These are phyloP conservation scores for Meteorus cinctellus DNA, from an alignment of 2,888 invertebrate species.

Conservation along the genomic window DNA sequence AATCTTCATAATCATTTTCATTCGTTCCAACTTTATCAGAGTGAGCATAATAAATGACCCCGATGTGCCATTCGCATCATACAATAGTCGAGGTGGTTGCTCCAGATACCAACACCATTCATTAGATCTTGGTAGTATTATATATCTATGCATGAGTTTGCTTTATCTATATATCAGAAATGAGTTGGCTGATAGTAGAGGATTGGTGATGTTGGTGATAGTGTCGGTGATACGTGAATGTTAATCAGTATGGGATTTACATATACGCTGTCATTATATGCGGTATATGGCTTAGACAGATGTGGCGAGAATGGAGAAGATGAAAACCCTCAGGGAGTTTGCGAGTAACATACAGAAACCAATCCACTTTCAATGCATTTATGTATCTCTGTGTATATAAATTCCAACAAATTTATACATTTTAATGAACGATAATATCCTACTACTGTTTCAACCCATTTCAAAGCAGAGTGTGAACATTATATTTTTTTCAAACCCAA, in stretches of 20 bases:
- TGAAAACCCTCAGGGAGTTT: conserved; percentile 57
- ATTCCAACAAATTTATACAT: not conserved
- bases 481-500: not conserved
- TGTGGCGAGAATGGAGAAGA: conserved; percentile 63
- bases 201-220: conserved; percentile 18
- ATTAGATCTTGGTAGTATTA: not conserved
- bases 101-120: conserved; percentile 16
- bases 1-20: conserved; percentile 2
- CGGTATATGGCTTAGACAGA: conserved; percentile 58
- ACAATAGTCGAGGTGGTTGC: conserved; percentile 14
- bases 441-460: no score
- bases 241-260: conserved; percentile 71
- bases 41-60: conserved; percentile 2
- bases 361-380: conserved; percentile 23
- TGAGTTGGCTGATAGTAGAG: not conserved
- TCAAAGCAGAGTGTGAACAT: no score
- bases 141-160: not conserved
- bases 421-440: conserved; percentile 5
- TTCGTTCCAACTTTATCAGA: not conserved
- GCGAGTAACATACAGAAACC: conserved; percentile 32
- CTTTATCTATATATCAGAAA: not conserved
- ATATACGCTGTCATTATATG: conserved; percentile 64
- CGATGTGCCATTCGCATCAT: conserved; percentile 24
- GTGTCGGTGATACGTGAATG: conserved; percentile 57
- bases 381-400: conserved; percentile 6